Percentiles rank a stretch among this genome's conserved stretches.
Evolutionary conservation across 1,140 invertebrate genomes (phyloP).

Genomic region (Euglossa dilemma): DNA sequence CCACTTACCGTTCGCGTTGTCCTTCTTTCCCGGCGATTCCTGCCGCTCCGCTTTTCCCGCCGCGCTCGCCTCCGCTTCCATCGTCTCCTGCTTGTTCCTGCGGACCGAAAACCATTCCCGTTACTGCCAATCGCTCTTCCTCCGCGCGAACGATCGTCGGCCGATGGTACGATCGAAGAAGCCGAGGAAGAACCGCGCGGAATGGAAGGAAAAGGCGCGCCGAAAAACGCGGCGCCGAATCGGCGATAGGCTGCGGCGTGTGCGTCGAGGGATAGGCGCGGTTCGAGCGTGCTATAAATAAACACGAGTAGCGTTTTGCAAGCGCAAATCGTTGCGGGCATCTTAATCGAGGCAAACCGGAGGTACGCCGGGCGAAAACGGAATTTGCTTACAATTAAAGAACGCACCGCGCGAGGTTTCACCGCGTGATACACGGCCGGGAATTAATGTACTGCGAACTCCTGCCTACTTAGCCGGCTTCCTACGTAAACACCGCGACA

Average conservation of each 20-base stretch:
- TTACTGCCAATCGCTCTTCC: not conserved
- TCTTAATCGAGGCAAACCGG: not conserved
- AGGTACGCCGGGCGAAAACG: not conserved
- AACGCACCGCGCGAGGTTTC: not conserved
- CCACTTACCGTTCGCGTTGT: slow-evolving; percentile 65
- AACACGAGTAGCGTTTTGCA: slow-evolving; percentile 16
- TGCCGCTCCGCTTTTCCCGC: not conserved
- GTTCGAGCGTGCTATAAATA: slow-evolving; percentile 3
- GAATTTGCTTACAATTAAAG: slow-evolving; percentile 29
- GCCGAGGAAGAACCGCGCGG: too few relatives aligned
- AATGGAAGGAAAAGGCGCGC: too few relatives aligned
- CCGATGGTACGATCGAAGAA: too few relatives aligned
- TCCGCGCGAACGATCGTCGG: too few relatives aligned
- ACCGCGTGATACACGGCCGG: not conserved
- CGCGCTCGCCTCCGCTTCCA: not conserved
- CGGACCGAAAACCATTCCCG: not conserved
- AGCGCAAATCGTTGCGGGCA: not conserved
- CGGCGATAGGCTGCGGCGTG: too few relatives aligned
- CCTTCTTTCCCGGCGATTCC: slow-evolving; percentile 34
- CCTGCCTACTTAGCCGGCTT: not conserved
- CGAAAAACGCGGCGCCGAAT: too few relatives aligned
- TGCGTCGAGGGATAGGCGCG: not conserved
- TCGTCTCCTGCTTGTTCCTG: slow-evolving; percentile 24
- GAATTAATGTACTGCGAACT: slow-evolving; percentile 30
- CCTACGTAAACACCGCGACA: not conserved